These are phyloP conservation scores for Illadopsis cleaveri DNA, from an alignment of 2,113 vertebrate genomes.

Conservation along the genomic window DNA sequence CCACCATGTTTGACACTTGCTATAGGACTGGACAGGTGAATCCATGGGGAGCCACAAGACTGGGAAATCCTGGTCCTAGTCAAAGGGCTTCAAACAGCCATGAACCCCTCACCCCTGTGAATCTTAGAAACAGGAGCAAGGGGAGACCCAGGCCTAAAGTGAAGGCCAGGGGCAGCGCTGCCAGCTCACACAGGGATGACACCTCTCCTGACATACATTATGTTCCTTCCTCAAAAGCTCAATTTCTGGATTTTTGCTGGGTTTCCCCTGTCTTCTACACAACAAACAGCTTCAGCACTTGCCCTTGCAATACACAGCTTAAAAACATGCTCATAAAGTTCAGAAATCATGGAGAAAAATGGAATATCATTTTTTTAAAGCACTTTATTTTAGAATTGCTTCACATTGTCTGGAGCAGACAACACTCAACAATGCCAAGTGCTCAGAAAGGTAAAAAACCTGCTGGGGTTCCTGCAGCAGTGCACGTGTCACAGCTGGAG, in stretches of 20 bases:
- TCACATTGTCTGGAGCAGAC: neutral
- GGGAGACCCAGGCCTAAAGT: neutral
- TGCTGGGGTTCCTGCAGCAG: neutral
- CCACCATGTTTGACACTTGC: neutral
- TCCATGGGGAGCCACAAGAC: rapidly evolving
- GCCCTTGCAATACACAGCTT: neutral
- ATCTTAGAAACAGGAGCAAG: neutral
- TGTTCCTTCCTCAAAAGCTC: neutral
- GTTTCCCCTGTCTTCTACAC: neutral
- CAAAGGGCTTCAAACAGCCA: neutral
- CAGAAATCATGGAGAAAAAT: neutral
- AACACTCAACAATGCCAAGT: neutral
- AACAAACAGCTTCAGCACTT: neutral
- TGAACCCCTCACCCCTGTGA: neutral
- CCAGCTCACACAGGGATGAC: neutral
- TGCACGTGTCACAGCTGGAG: neutral
- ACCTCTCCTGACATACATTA: neutral
- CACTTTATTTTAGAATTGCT: neutral
- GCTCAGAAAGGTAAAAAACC: neutral
- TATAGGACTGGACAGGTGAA: neutral
- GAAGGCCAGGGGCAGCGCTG: neutral
- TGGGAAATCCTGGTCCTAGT: neutral
- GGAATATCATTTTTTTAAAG: neutral
- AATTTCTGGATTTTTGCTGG: neutral
- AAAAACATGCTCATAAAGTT: neutral